Conservation (phyloP, 2,888 invertebrate species). For the Eurois occulta region DNA sequence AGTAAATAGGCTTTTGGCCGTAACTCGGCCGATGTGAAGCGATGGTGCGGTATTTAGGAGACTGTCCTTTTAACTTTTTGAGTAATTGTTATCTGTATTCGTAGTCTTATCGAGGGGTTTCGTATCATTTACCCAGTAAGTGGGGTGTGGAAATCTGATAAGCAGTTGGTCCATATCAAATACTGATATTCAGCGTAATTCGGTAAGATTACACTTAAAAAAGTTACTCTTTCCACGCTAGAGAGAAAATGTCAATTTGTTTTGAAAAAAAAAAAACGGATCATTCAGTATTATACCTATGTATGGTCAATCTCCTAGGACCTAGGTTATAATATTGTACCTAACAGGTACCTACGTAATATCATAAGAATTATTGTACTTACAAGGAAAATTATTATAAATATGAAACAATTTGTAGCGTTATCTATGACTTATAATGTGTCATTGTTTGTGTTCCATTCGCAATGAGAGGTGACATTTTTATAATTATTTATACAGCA, state of each 20-base stretch:
- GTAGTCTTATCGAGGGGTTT: background rate
- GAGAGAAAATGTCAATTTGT: background rate
- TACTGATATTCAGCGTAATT: too few species aligned
- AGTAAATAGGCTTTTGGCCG: background rate
- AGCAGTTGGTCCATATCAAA: background rate
- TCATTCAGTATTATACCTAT: background rate
- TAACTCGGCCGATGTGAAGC: background rate
- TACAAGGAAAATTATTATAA: constrained; percentile 12
- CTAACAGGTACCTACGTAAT: background rate
- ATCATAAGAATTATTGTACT: background rate
- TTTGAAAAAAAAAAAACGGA: background rate
- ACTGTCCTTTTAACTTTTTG: background rate
- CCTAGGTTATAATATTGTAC: background rate
- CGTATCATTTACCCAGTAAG: background rate
- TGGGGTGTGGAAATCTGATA: background rate
- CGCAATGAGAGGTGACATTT: constrained; percentile 19
- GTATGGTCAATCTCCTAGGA: background rate
- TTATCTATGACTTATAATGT: constrained; percentile 15
- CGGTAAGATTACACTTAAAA: background rate
- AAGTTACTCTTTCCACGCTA: too few species aligned
- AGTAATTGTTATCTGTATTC: background rate
- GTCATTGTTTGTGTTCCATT: constrained; percentile 32
- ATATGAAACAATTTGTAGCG: constrained; percentile 30
- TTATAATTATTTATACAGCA: constrained; percentile 16
- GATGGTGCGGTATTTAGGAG: background rate